Evolutionary conservation across 2,113 vertebrate genomes (phyloP).

Genomic region (Scopus umbretta): DNA sequence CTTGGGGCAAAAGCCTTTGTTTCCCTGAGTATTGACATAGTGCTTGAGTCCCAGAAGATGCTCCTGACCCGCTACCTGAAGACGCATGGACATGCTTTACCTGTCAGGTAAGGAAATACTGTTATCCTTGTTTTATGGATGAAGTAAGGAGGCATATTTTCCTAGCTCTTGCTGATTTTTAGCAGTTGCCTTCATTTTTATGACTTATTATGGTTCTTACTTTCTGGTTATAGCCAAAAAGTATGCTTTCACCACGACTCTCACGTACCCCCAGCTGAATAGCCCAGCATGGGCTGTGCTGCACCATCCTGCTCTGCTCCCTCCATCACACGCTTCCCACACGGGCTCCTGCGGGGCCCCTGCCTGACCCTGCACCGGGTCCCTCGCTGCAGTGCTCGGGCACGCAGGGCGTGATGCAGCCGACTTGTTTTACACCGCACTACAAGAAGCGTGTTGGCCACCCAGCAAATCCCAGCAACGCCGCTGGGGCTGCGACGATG

Average conservation of each 20-base stretch:
- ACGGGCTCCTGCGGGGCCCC: background rate
- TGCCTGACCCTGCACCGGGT: accelerated
- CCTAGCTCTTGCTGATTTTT: background rate
- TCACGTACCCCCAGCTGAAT: background rate
- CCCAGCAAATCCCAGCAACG: background rate
- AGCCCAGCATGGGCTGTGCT: background rate
- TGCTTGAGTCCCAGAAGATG: background rate
- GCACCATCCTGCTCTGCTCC: background rate
- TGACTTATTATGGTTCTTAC: background rate
- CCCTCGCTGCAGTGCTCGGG: accelerated
- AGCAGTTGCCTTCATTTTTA: background rate
- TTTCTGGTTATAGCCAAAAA: background rate
- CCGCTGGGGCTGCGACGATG: accelerated
- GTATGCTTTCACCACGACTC: background rate
- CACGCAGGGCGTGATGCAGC: accelerated
- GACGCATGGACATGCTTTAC: background rate
- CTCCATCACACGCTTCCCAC: background rate
- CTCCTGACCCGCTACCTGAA: background rate
- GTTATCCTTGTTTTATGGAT: background rate
- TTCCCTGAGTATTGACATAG: background rate
- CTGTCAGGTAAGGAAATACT: background rate
- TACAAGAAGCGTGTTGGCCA: accelerated
- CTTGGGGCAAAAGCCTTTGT: background rate
- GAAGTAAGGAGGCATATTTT: background rate
- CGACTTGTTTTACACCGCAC: background rate